phyloP scores from a whole-genome alignment of 2,888 invertebrate species.

The Trachelus stipa region DNA sequence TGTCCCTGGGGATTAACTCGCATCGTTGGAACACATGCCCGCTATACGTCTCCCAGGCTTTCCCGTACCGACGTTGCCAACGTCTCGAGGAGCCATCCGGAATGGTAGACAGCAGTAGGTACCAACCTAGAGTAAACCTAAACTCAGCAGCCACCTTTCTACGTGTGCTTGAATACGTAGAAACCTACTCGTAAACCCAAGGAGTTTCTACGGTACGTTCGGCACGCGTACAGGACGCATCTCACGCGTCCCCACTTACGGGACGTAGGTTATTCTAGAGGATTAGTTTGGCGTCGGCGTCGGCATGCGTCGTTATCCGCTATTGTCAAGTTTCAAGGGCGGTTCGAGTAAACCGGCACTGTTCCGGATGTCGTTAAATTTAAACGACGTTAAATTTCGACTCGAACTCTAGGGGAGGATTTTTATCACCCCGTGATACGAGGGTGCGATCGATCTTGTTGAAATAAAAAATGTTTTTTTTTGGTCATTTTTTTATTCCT shows the following conservation, averaged over 20 bases:
- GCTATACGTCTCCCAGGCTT: constrained; percentile 45
- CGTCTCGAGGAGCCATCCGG: constrained; percentile 46
- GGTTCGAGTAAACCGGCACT: neutral
- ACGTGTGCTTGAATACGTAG: neutral
- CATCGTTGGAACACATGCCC: constrained; percentile 45
- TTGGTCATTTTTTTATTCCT: neutral
- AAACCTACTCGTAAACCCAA: neutral
- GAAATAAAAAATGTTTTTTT: too few species aligned
- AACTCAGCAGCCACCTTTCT: neutral
- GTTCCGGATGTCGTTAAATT: neutral
- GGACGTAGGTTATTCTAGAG: neutral
- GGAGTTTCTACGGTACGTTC: neutral
- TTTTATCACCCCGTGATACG: neutral
- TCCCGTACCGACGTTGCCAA: constrained; percentile 34
- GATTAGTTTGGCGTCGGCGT: neutral
- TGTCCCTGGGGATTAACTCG: constrained; percentile 54
- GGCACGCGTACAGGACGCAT: neutral
- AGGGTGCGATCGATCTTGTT: neutral
- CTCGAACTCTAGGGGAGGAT: neutral
- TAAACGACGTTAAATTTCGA: neutral
- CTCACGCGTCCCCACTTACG: neutral
- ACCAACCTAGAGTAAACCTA: neutral
- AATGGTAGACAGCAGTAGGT: neutral
- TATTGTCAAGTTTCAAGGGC: neutral
- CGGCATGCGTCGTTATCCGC: neutral